Base-by-base conservation (phyloP, 2,888 invertebrate genomes). In the Sipunculus nudus region DNA sequence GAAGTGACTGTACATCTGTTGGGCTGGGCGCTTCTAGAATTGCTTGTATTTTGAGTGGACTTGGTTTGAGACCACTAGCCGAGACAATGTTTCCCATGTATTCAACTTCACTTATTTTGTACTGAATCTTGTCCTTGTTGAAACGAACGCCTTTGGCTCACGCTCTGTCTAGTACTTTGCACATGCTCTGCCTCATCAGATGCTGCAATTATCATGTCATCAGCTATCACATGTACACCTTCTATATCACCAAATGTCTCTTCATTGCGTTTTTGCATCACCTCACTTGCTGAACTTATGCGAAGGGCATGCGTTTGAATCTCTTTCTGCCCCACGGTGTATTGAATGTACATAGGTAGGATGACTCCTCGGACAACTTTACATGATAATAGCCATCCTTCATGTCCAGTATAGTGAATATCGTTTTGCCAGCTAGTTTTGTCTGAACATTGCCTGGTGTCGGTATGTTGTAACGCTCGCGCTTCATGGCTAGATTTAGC, bases 351-450 rank as follows among this genome's bases (percentile, higher is more conserved):
- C 61, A 61, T 6, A 70, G 52, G 10, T 61, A 47, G 10, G 63
- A 58, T 26, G 61, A 63, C 32, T 67, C 53, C 4, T 61, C 57
- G 35, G 48, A 53, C 1, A 75, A 41, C 25, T 56, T 61, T 3
- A 68, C 46, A 8, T 66, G 45, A 67, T 70, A 73, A 40, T 66
- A 72, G 0, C 71, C 71, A 48, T 62, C 50, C 39, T 61, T 62
- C 46, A 59, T 59, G 41, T 70, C 65, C 8, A 64, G 38, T 13
- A 60, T 61, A n/a, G 59, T 57, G 41, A 65, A 67, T 10, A 53
- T 25, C 26, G 45, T 65, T 26, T 57, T 64, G 23, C 70, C 67
- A 46, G 21, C 40, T 19, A 70, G 43, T 38, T 49, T 35, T n/a
- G 41, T 2, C 16, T 31, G 29, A 25, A 65, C 46, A 21, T 65